Percentiles rank a stretch among this genome's conserved stretches.
Evolutionary conservation across 2,113 vertebrate species (phyloP).

Genomic region (Protobothrops mucrosquamatus): DNA sequence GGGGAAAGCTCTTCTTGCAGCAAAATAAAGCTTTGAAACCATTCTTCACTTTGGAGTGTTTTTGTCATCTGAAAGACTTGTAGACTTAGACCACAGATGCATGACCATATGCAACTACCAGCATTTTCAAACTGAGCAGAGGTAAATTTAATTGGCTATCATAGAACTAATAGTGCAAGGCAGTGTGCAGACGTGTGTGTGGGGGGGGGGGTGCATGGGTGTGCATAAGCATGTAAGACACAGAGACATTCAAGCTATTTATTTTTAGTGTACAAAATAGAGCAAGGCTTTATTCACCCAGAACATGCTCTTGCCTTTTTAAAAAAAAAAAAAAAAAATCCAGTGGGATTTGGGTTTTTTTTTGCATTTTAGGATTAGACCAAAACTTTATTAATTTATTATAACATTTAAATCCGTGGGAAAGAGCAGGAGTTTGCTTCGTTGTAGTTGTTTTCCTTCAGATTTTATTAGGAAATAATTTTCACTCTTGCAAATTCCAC

Average conservation of each 20-base stretch:
- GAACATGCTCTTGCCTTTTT: not conserved
- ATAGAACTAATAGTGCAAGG: not conserved
- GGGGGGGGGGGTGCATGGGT: not conserved
- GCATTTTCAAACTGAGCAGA: not conserved
- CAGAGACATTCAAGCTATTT: not conserved
- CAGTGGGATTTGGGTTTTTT: too few relatives aligned
- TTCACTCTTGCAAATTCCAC: slow-evolving; percentile 1
- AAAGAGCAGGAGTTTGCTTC: not conserved
- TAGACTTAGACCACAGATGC: not conserved
- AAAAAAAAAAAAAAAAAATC: not conserved
- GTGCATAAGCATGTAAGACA: not conserved
- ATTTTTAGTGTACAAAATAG: not conserved
- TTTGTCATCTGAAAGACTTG: not conserved
- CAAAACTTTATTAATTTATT: not conserved
- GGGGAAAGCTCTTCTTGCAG: not conserved
- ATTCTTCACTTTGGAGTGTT: slow-evolving; percentile 14
- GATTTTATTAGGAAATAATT: slow-evolving; percentile 23
- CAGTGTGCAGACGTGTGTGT: not conserved
- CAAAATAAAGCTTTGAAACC: slow-evolving; percentile 50
- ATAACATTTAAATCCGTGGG: not conserved
- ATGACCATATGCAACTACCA: not conserved
- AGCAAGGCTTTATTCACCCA: not conserved
- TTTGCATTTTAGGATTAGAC: not conserved
- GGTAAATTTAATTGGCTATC: not conserved
- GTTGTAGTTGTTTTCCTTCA: slow-evolving; percentile 22